Percentiles rank a stretch among this genome's conserved stretches.
Evolutionary conservation across 2,113 vertebrate genomes (phyloP).

Genomic region (Scatophagus argus): DNA sequence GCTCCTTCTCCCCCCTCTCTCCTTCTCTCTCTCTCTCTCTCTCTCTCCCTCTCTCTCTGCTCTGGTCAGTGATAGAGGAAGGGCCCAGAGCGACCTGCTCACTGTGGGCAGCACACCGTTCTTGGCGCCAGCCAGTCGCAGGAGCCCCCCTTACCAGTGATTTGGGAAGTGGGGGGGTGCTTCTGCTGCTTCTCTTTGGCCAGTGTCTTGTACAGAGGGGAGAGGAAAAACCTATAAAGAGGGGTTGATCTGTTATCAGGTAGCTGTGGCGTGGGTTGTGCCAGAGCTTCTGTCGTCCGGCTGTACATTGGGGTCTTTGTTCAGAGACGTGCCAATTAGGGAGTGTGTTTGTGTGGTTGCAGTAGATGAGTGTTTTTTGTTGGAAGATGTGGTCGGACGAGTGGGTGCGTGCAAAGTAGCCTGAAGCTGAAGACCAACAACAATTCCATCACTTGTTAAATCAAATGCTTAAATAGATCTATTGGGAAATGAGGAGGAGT

Average conservation of each 20-base stretch:
- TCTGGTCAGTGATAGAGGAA: conserved; percentile 98
- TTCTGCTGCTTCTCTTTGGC: conserved; percentile 72
- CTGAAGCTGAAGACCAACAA: conserved; percentile 72
- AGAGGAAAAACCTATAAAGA: conserved; percentile 79
- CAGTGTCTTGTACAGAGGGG: conserved; percentile 85
- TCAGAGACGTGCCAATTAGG: conserved; percentile 85
- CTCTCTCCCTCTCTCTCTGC: conserved; percentile 61
- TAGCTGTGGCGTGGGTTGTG: conserved; percentile 72
- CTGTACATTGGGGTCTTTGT: conserved; percentile 94
- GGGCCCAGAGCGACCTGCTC: conserved; percentile 91
- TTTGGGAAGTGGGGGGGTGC: conserved; percentile 76
- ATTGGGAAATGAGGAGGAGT: conserved; percentile 79
- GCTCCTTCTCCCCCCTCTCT: conserved; percentile 85
- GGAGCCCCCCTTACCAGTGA: conserved; percentile 89
- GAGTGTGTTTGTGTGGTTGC: conserved; percentile 28
- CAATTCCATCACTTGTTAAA: conserved; percentile 87
- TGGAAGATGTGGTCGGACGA: conserved; percentile 19
- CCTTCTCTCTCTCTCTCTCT: conserved; percentile 45
- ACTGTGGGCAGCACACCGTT: conserved; percentile 94
- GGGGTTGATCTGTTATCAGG: conserved; percentile 88
- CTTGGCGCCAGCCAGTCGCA: conserved; percentile 98
- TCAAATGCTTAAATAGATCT: conserved; percentile 90
- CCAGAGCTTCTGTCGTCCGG: conserved; percentile 75
- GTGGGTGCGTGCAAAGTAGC: conserved; percentile 58
- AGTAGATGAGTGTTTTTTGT: conserved; percentile 30